A percentile compares a stretch with the other conserved stretches of the same genome.
phyloP scores from a whole-genome alignment of 2,797 vertebrate species.

The Spinus olivaceus region DNA sequence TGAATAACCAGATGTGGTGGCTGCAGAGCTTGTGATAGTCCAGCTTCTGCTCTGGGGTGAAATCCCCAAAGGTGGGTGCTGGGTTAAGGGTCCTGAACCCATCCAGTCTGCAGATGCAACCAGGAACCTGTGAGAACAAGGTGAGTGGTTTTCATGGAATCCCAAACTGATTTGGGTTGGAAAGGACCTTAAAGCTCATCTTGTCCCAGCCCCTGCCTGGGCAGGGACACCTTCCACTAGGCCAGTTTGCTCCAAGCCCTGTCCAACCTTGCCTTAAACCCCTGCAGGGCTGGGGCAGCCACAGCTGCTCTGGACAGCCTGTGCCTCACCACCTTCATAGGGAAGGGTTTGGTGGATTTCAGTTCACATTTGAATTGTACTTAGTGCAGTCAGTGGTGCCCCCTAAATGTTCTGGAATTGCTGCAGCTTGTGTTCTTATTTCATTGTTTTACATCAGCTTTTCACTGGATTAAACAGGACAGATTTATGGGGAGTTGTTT shows the following conservation, averaged over 20 bases:
- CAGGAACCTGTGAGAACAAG: neutral
- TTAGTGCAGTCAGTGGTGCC: neutral
- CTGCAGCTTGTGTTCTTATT: neutral
- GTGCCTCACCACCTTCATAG: neutral
- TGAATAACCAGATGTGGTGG: neutral
- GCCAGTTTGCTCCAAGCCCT: neutral
- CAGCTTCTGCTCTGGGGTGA: neutral
- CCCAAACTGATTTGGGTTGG: neutral
- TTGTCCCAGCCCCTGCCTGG: neutral
- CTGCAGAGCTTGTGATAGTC: neutral
- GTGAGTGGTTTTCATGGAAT: neutral
- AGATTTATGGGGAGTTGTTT: neutral
- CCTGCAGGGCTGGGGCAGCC: neutral
- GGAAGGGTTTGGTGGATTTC: neutral
- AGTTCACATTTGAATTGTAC: rapidly evolving
- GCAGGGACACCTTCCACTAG: neutral
- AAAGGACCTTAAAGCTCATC: neutral
- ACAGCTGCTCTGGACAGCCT: neutral
- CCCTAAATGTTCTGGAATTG: neutral
- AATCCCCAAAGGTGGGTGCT: neutral
- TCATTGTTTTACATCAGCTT: neutral
- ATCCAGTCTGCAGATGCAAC: neutral
- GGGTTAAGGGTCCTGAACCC: neutral
- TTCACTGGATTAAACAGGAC: neutral
- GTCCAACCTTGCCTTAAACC: neutral